Evolutionary conservation across 2,113 vertebrate species (phyloP).

Genomic region (Mirounga angustirostris): DNA sequence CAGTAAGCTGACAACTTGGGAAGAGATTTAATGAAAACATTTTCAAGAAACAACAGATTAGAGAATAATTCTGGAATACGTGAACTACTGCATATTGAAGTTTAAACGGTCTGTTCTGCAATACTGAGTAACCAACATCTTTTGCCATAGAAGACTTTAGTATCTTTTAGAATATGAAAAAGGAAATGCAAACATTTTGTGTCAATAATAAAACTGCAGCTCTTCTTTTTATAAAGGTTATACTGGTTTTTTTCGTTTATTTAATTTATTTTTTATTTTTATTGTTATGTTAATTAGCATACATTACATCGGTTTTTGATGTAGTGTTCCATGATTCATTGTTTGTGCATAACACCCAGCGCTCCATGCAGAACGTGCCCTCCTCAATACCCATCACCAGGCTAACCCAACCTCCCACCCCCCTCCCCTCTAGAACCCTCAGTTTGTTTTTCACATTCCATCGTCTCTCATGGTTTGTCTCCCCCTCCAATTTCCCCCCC

Average conservation of each 20-base stretch:
- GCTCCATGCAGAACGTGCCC: too few species aligned
- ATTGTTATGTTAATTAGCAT: too few species aligned
- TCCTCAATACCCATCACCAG: too few species aligned
- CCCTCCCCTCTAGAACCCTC: too few species aligned
- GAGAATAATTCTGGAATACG: neutral
- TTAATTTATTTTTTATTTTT: too few species aligned
- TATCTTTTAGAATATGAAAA: neutral
- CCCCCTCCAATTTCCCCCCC: too few species aligned
- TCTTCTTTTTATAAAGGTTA: neutral
- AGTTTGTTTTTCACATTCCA: too few species aligned
- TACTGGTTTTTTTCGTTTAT: neutral
- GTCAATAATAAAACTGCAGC: neutral
- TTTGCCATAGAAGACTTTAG: neutral
- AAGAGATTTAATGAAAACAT: neutral
- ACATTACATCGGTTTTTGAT: too few species aligned
- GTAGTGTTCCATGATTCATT: too few species aligned
- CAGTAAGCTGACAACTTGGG: neutral
- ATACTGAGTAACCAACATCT: neutral
- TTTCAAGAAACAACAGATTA: neutral
- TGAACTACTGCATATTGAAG: neutral
- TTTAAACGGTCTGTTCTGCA: neutral
- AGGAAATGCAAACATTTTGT: neutral
- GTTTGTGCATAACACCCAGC: too few species aligned
- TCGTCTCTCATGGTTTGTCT: too few species aligned
- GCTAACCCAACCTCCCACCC: too few species aligned